Base-by-base conservation (phyloP, 2,888 invertebrate species). In the Teleogryllus oceanicus region DNA sequence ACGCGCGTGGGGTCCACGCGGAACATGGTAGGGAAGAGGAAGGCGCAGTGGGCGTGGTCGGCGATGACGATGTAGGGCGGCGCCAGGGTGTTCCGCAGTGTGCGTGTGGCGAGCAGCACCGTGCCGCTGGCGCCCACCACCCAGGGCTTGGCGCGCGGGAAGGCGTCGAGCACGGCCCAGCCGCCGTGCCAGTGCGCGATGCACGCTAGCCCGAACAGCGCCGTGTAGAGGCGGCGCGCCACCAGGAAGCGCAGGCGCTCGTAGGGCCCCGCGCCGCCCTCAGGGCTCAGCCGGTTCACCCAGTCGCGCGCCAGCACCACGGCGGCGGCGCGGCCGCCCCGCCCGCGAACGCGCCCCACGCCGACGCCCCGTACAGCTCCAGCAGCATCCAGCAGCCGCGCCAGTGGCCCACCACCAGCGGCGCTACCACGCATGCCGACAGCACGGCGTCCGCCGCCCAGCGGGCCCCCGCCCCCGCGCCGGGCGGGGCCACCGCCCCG, bases 181-280 rank as follows among this genome's bases (percentile, higher is more conserved):
- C 93, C 91, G 2, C 96, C 96, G 16, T 95, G 90, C 96, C 96
- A 96, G 82, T 94, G 94, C 85, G 94, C 95, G 75, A 96, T 94
- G 86, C 95, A 95, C 82, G 93, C 92, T 84, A 94, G 90, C 11
- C 92, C 94, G 85, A 93, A 95, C 83, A 92, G 86, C 82, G 90
- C 89, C 20, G 96, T 95, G 86, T 95, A n/a, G 50, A 92, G 83
- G 80, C 96, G 76, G 10, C 90, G 84, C 0, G 91, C 89, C 81
- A 92, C 91, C n/a, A 88, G 85, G 12, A 89, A 84, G 83, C 92
- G 91, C 50, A 92, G 84, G 0, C 88, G 83, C 8, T 89, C 87
- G 2, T 92, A 92, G 62, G 90, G 84, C 1, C 75, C 80, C 24
- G 76, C 37, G 11, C 75, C 75, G 21, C 37, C 13, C 37, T 4